Percentiles rank a stretch among this genome's conserved stretches.
Evolutionary conservation across 2,797 vertebrate genomes (phyloP).

Genomic region (Manis pentadactyla): DNA sequence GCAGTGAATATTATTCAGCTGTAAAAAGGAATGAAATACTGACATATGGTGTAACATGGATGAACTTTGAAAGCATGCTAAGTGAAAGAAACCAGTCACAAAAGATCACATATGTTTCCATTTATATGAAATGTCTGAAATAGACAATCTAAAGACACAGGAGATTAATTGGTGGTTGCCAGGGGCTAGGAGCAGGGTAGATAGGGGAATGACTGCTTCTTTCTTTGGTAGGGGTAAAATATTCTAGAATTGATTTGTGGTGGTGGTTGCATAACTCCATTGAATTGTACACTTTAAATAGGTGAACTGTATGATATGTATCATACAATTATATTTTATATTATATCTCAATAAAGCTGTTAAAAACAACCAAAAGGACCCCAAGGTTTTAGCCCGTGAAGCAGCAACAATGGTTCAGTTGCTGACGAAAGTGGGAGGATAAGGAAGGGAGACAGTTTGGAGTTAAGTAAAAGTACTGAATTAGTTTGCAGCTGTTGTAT

Average conservation of each 20-base stretch:
- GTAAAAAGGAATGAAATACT: neutral
- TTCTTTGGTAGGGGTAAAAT: neutral
- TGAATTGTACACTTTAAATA: neutral
- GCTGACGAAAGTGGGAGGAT: neutral
- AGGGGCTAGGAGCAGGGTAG: neutral
- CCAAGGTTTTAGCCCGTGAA: neutral
- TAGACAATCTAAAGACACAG: neutral
- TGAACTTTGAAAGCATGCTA: constrained; percentile 32
- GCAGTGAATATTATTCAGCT: neutral
- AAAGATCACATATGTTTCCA: neutral
- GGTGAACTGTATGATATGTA: neutral
- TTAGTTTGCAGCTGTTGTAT: neutral
- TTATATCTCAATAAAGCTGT: neutral
- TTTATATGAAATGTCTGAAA: constrained; percentile 29
- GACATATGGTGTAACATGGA: neutral
- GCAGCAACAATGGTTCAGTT: neutral
- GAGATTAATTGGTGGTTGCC: neutral
- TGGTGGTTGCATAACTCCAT: neutral
- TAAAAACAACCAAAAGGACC: neutral
- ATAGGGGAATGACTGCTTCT: neutral
- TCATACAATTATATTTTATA: neutral
- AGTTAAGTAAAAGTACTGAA: neutral
- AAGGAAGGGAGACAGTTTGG: neutral
- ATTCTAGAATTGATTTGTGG: neutral
- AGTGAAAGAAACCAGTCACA: neutral